These are phyloP conservation scores for Podabrus alpinus DNA, from an alignment of 2,888 invertebrate species.

Conservation along the genomic window DNA sequence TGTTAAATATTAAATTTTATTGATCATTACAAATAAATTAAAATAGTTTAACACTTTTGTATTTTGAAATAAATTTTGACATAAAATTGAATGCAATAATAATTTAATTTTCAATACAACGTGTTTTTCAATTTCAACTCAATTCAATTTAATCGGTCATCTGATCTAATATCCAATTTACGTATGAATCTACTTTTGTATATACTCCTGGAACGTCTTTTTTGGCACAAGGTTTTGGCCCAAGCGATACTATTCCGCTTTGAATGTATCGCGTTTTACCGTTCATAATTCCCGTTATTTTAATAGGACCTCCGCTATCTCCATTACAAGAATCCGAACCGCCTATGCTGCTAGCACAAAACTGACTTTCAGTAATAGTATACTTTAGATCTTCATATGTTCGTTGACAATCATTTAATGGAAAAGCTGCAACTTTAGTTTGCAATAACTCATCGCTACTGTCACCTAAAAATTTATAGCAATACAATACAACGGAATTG, in stretches of 20 bases:
- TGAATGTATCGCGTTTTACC: slow-evolving; percentile 60
- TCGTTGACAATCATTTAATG: slow-evolving; percentile 45
- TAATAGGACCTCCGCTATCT: slow-evolving; percentile 72
- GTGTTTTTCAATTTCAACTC: neutral
- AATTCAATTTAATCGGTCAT: neutral
- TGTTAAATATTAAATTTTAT: neutral
- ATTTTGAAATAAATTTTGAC: neutral
- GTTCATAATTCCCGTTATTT: slow-evolving; percentile 41
- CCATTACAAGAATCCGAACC: slow-evolving; percentile 68
- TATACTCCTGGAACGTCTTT: slow-evolving; percentile 73
- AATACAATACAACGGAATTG: neutral
- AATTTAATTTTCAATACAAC: neutral
- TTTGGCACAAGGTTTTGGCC: slow-evolving; percentile 53
- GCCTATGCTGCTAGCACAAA: slow-evolving; percentile 67
- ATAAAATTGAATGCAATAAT: neutral
- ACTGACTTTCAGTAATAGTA: slow-evolving; percentile 49
- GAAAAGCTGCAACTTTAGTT: slow-evolving; percentile 41
- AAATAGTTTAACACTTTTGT: neutral
- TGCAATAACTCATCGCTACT: neutral
- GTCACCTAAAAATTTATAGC: neutral
- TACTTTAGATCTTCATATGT: slow-evolving; percentile 41
- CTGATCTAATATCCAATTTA: slow-evolving; percentile 65
- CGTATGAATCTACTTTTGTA: slow-evolving; percentile 65
- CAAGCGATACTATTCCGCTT: slow-evolving; percentile 61
- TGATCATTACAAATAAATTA: neutral